Percentiles rank a stretch among this genome's conserved stretches.
phyloP scores from a whole-genome alignment of 2,113 vertebrate genomes.

The Apodemus speciosus region DNA sequence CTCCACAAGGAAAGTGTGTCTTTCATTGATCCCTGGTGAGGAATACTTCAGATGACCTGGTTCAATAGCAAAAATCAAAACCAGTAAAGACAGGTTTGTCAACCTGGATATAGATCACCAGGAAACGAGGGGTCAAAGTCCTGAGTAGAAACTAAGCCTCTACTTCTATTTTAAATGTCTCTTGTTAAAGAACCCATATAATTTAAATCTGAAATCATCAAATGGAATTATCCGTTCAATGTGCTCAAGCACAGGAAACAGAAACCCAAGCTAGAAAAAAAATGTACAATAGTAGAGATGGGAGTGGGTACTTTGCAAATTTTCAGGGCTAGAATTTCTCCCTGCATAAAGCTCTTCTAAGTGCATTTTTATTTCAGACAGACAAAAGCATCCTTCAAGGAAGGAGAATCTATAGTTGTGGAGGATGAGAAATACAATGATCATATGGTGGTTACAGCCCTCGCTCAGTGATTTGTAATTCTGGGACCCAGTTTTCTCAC shows the following conservation, averaged over 20 bases:
- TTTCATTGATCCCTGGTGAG: constrained; percentile 49
- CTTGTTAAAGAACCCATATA: background rate
- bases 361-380: constrained; percentile 23
- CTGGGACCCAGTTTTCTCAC: background rate
- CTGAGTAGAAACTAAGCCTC: background rate
- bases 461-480: background rate
- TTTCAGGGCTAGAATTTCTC: constrained; percentile 14
- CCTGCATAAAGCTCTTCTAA: background rate
- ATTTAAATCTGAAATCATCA: constrained; percentile 49
- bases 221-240: constrained; percentile 37
- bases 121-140: background rate
- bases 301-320: background rate
- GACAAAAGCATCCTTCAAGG: constrained; percentile 50
- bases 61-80: constrained; percentile 58
- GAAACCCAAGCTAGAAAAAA: background rate
- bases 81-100: constrained; percentile 29
- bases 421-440: background rate
- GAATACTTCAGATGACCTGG: constrained; percentile 46
- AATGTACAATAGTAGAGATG: constrained; percentile 32
- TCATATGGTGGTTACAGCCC: background rate
- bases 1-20: constrained; percentile 32
- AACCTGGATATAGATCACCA: background rate
- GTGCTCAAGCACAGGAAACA: constrained; percentile 37
- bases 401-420: background rate
- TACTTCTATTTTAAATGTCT: background rate